phyloP scores from a whole-genome alignment of 2,113 vertebrate genomes.

The Empidonax alnorum region DNA sequence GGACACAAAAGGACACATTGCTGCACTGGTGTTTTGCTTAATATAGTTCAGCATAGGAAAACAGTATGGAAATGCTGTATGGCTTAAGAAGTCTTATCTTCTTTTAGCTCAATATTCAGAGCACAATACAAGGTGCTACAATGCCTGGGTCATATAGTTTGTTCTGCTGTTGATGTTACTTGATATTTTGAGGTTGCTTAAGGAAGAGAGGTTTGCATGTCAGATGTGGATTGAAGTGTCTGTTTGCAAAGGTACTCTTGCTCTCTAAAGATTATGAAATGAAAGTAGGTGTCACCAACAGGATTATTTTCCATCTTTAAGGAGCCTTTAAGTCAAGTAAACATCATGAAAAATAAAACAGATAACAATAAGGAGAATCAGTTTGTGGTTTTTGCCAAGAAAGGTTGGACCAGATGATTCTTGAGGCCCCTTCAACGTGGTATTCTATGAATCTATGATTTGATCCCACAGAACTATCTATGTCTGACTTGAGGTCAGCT shows the following conservation, averaged over 20 bases:
- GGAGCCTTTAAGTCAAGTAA: background rate
- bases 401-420: background rate
- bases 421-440: background rate
- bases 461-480: background rate
- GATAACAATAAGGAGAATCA: background rate
- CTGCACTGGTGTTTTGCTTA: background rate
- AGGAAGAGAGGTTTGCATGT: background rate
- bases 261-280: background rate
- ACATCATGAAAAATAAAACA: background rate
- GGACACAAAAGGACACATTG: background rate
- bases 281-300: background rate
- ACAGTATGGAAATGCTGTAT: background rate
- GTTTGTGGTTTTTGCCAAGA: background rate
- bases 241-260: background rate
- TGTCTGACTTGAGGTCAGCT: background rate
- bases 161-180: background rate
- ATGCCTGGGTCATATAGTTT: background rate
- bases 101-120: background rate
- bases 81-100: background rate
- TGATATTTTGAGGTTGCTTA: background rate
- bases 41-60: background rate
- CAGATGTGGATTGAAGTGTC: background rate
- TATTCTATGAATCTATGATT: background rate
- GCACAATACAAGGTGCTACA: background rate
- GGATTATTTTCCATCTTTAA: background rate